Conservation (phyloP, 2,888 invertebrate genomes). For the Limnephilus rhombicus region DNA sequence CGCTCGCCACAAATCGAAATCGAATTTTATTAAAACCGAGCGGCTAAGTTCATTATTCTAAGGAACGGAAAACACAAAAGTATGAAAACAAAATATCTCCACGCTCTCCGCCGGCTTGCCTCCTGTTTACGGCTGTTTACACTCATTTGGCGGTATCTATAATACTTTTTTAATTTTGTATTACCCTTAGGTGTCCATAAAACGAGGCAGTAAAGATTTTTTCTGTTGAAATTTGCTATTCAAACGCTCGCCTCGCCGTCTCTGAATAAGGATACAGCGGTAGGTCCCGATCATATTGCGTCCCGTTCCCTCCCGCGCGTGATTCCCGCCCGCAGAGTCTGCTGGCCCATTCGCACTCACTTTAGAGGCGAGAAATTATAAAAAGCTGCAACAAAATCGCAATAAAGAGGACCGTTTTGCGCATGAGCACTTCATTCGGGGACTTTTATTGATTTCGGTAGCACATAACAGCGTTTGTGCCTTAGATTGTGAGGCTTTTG, state of each 20-base stretch:
- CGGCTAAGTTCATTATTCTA: slow-evolving; percentile 61
- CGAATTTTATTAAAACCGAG: slow-evolving; percentile 58
- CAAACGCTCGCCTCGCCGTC: slow-evolving; percentile 59
- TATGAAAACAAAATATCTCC: slow-evolving; percentile 49
- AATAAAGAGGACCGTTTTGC: slow-evolving; percentile 69
- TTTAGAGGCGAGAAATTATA: slow-evolving; percentile 62
- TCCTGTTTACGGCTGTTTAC: slow-evolving; percentile 64
- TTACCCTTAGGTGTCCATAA: slow-evolving; percentile 66
- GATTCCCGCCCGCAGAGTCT: background rate
- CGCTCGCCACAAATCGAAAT: slow-evolving; percentile 54
- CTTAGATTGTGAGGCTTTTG: slow-evolving; percentile 63
- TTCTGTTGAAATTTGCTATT: slow-evolving; percentile 65
- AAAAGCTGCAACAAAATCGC: slow-evolving; percentile 66
- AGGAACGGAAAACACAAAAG: slow-evolving; percentile 55
- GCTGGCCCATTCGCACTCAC: slow-evolving; percentile 57
- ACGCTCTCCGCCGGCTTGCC: slow-evolving; percentile 28
- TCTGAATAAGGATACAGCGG: slow-evolving; percentile 59
- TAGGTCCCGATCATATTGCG: slow-evolving; percentile 6
- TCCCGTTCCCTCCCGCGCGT: slow-evolving; percentile 47
- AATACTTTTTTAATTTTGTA: slow-evolving; percentile 67
- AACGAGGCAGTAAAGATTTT: slow-evolving; percentile 65
- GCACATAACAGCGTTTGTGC: slow-evolving; percentile 81
- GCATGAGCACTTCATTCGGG: slow-evolving; percentile 79
- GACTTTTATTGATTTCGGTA: slow-evolving; percentile 85
- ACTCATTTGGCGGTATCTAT: slow-evolving; percentile 66